Evolutionary conservation across 2,797 vertebrate genomes (phyloP), one percentile per base, ranked within the genome.

Genomic region (Botia kubotai): DNA sequence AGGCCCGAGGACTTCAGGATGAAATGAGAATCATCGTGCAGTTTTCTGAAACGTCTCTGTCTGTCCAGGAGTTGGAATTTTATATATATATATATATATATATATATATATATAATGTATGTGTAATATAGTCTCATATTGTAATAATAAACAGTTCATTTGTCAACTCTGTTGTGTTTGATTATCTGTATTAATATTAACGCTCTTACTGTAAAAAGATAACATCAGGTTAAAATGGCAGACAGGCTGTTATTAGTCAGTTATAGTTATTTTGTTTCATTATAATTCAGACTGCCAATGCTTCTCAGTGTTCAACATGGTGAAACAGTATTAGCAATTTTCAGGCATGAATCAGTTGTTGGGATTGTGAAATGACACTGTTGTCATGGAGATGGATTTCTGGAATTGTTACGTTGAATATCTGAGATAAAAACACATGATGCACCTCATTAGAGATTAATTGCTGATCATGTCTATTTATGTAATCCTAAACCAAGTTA

Each of bases 1-100:
- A 95, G 94, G 87, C 93, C 93, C 65, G 87, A 92, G 75, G 90
- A 94, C 88, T 95, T 90, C 90, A 93, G 86, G 87, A 92, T 93
- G 91, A 92, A 93, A 88, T 95, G 90, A 94, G 55, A 66, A 13
- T 53, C 72, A 50, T 7, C 8, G 72, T 55, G 39, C 57, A 58
- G 33, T 29, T 29, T 66, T 48, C 33, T 12, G 43, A 63, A 52
- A 11, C 8, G 73, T 81, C 16, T 19, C 17, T 17, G 33, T 53
- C 55, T 52, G 17, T 33, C 12, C 48, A 71, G 48, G 12, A 53
- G 17, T 68, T 70, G 68, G 23, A 60, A 48, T 26, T 39, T 14
- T 62, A 33, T 33, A 5, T 33, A 3, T 33, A 33, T 33, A 33
- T 33, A 33, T 33, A 33, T 33, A 33, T 33, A 33, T 33, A 33